Evolutionary conservation across 1,140 invertebrate genomes (phyloP).

Genomic region (Aphaenogaster ashmeadi): DNA sequence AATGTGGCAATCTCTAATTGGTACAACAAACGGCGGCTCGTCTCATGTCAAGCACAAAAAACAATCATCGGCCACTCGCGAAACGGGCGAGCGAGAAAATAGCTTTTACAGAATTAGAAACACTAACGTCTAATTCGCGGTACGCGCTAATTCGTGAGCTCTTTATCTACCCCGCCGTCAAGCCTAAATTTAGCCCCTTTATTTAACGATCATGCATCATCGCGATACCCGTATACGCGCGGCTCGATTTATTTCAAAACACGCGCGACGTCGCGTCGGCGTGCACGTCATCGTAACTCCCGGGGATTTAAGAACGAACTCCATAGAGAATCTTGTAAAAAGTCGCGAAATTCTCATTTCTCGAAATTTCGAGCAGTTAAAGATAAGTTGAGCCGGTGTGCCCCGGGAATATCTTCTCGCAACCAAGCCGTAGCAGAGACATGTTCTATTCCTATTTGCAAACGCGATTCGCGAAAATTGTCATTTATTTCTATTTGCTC

Average conservation of each 20-base stretch:
- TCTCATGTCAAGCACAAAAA: slow-evolving; percentile 22
- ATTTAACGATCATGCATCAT: slow-evolving; percentile 18
- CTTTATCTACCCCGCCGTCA: slow-evolving; percentile 3
- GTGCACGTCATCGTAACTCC: background rate
- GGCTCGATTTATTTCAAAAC: slow-evolving; percentile 10
- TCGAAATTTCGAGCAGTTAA: background rate
- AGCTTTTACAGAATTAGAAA: slow-evolving; percentile 46
- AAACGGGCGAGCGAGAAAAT: slow-evolving; percentile 48
- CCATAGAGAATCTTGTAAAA: background rate
- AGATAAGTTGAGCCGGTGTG: background rate
- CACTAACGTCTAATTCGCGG: slow-evolving; percentile 29
- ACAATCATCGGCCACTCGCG: slow-evolving; percentile 41
- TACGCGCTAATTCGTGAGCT: slow-evolving; percentile 54
- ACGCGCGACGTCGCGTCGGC: no score
- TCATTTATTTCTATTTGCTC: background rate
- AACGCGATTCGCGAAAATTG: background rate
- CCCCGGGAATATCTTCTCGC: background rate
- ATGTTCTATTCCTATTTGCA: background rate
- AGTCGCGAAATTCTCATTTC: background rate
- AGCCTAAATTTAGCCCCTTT: slow-evolving; percentile 32
- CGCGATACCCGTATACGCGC: background rate
- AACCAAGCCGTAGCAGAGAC: background rate
- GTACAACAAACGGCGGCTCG: slow-evolving; percentile 17
- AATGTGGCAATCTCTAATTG: slow-evolving; percentile 45
- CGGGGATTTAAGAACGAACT: background rate